These are phyloP conservation scores for Holacanthella duospinosa DNA, from an alignment of 2,888 invertebrate genomes.

Conservation along the genomic window DNA sequence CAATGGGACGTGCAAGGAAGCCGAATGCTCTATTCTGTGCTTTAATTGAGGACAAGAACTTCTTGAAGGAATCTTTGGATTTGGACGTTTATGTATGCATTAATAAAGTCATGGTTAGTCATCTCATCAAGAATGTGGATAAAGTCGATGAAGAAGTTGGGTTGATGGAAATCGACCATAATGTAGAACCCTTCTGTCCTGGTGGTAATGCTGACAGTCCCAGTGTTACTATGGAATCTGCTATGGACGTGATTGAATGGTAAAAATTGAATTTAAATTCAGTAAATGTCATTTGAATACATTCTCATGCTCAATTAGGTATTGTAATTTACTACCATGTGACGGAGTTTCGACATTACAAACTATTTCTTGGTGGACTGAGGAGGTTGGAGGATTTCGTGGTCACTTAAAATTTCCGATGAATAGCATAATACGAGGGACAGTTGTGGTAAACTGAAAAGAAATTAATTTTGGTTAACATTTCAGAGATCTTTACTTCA, in stretches of 20 bases:
- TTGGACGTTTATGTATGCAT: constrained; percentile 5
- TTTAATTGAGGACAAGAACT: constrained; percentile 38
- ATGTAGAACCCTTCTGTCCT: constrained; percentile 20
- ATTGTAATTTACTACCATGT: constrained; percentile 12
- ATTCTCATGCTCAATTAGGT: constrained; percentile 4
- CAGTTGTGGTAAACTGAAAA: constrained; percentile 2
- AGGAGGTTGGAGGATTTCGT: not conserved
- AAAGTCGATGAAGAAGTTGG: constrained; percentile 6
- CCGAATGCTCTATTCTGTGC: constrained; percentile 43
- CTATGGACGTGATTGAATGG: constrained; percentile 19
- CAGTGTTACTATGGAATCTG: constrained; percentile 26
- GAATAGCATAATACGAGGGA: constrained; percentile 18
- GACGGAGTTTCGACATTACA: constrained; percentile 11
- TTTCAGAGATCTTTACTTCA: not conserved
- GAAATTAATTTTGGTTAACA: not conserved
- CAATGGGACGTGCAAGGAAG: constrained; percentile 70
- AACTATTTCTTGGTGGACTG: constrained; percentile 11
- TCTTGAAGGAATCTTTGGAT: constrained; percentile 9
- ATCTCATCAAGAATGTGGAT: constrained; percentile 5
- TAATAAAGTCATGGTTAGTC: not conserved
- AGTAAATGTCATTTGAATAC: too few relatives aligned
- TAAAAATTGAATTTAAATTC: constrained; percentile 10
- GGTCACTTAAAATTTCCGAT: constrained; percentile 21
- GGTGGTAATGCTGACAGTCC: constrained; percentile 19
- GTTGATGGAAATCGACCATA: not conserved